Conservation (phyloP, 1,140 invertebrate genomes). For the Odontomachus brunneus region DNA sequence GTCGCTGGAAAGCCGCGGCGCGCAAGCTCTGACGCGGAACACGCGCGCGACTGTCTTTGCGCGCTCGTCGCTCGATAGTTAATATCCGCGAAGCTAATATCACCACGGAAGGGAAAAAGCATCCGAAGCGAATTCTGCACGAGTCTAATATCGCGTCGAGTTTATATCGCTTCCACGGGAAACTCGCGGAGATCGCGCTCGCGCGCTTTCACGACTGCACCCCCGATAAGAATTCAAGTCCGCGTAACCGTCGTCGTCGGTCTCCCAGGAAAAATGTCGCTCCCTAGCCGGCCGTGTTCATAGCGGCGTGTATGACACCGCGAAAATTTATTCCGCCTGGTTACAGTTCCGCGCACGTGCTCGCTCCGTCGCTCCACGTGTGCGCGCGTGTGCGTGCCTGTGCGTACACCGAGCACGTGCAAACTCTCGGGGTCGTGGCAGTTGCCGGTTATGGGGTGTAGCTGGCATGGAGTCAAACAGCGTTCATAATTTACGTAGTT, state of each 20-base stretch:
- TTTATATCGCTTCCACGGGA: neutral
- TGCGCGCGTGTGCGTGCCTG: conserved; percentile 15
- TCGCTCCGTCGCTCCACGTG: neutral
- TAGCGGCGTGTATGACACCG: conserved; percentile 62
- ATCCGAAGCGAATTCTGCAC: neutral
- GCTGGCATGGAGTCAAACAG: conserved; percentile 83
- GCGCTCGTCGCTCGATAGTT: no score
- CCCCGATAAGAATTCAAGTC: conserved; percentile 16
- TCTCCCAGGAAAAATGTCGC: conserved; percentile 54
- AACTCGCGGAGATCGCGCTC: neutral
- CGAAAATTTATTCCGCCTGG: conserved; percentile 78
- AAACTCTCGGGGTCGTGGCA: conserved; percentile 49
- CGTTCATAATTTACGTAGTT: conserved; percentile 83
- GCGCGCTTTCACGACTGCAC: neutral
- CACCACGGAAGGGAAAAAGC: no score
- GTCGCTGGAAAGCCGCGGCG: neutral
- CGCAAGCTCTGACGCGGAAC: neutral
- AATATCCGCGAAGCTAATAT: no score
- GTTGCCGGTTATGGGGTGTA: conserved; percentile 76
- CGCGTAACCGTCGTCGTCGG: conserved; percentile 44
- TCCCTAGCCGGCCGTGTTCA: conserved; percentile 61
- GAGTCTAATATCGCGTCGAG: neutral
- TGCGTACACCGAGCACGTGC: conserved; percentile 47
- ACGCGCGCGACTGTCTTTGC: neutral
- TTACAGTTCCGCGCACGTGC: conserved; percentile 40